Percentiles rank a stretch among this genome's conserved stretches.
Evolutionary conservation across 1,140 invertebrate genomes (phyloP).

Genomic region (Macrotrachela quadricornifera): DNA sequence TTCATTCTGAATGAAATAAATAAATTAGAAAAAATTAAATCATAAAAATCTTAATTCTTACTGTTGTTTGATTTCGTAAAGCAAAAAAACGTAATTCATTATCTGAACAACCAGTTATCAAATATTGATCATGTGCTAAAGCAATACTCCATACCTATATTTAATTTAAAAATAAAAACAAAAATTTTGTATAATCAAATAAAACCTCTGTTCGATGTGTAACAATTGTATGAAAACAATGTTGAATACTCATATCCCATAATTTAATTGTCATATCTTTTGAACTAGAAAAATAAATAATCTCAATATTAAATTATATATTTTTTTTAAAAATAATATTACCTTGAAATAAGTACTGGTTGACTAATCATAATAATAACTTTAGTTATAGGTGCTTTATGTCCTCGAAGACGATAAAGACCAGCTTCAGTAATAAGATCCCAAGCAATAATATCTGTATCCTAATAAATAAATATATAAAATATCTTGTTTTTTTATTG

Average conservation of each 20-base stretch:
- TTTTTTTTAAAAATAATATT: constrained; percentile 10
- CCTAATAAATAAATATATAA: constrained; percentile 31
- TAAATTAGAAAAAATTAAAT: no score
- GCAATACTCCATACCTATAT: background rate
- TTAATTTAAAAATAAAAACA: background rate
- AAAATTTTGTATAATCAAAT: background rate
- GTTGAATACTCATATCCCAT: constrained; percentile 80
- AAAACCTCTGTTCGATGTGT: constrained; percentile 35
- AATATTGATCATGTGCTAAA: constrained; percentile 37
- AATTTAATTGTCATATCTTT: constrained; percentile 89
- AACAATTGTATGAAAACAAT: constrained; percentile 75
- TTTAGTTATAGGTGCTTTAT: constrained; percentile 74
- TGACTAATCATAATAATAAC: constrained; percentile 49
- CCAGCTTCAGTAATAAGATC: constrained; percentile 75
- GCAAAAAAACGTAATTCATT: constrained; percentile 61
- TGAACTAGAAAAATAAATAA: constrained; percentile 17
- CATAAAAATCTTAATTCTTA: no score
- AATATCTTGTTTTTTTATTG: background rate
- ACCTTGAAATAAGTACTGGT: constrained; percentile 55
- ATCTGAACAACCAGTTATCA: constrained; percentile 65
- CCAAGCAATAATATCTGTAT: constrained; percentile 80
- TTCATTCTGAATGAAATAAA: no score
- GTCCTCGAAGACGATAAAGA: constrained; percentile 62
- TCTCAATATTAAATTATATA: background rate
- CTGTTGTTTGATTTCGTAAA: constrained; percentile 24